Evolutionary conservation across 2,888 invertebrate genomes (phyloP), one percentile per base, ranked within the genome.

Genomic region (Agrochola lota): DNA sequence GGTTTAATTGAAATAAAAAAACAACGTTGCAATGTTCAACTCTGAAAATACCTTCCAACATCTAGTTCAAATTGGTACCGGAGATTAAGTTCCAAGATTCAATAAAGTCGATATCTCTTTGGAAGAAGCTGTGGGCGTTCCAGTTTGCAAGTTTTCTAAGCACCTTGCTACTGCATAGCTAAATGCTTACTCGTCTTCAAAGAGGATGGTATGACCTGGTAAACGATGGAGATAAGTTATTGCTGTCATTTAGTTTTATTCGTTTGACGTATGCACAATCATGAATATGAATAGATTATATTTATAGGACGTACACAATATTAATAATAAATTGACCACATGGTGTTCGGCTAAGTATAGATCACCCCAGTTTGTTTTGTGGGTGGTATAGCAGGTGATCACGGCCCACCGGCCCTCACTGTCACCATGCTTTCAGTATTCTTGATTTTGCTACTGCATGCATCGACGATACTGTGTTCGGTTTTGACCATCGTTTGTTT

Each of bases 51-150:
- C 12, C 11, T 71, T 57, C 52, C 63, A 43, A 11, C 40, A 40
- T 77, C 20, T 30, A n/a, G 68, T 49, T 49, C 57, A 71, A 84
- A 75, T 64, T 72, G n/a, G 17, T 57, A 71, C 30, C 60, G 69
- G 64, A 80, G 43, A 80, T 75, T 59, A 71, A 60, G 52, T 74
- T 59, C 59, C 59, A 11, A n/a, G 40, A 64, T 40, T 81, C 49
- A 12, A 63, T 63, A 72, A 49, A 71, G 40, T 46, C 40, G 35
- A 63, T 78, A 63, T 82, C 73, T 81, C 82, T 78, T 67, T 67
- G 49, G 59, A n/a, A 55, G 30, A 72, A 35, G 46, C 68, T 57
- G 55, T 26, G 57, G 70, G 75, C 62, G 35, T 59, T 72, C 52
- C 62, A 63, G 60, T 73, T 78, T 67, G 59, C 35, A 40, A 64